Base-by-base conservation (phyloP, 1,140 invertebrate genomes). In the Drosophila subpulchrella region DNA sequence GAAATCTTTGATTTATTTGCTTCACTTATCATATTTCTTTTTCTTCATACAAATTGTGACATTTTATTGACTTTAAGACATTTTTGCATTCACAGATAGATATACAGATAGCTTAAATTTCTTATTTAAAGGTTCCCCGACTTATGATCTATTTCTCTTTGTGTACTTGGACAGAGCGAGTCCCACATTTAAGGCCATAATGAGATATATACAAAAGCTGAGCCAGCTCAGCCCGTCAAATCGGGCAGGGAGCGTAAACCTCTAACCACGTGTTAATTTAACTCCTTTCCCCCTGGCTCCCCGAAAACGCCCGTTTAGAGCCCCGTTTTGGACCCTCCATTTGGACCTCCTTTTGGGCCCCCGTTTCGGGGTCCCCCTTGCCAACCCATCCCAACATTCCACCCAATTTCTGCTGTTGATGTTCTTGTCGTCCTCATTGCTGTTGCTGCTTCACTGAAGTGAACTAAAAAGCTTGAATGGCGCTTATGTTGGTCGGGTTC, bases 381-480 rank as follows among this genome's bases (percentile, higher is more conserved):
- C 41, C 41, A 42, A 34, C 10, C 47, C 48, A 20, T 27, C 36
- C 44, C 38, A 41, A 42, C 2, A 24, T 53, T 53, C 65, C 78
- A 80, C 68, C 79, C 68, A 59, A 72, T 72, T 72, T 72, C 68
- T 79, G 78, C 66, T 70, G 65, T 63, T 75, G 72, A 46, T 75
- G 72, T 75, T 80, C 56, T 81, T 81, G 78, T 76, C 74, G 78
- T 68, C 71, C 78, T 55, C 78, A 59, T 66, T 85, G 80, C 53
- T 66, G 65, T 77, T 72, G 81, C 65, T 61, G 53, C 65, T 75
- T 51, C 71, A 65, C 72, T 77, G 74, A 78, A 78, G 57, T 86
- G 79, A 88, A 89, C 84, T 88, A 88, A 88, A 88, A 88, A 89
- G 84, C 84, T 88, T 89, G 81, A 88, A 88, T 89, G 84, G 80